phyloP scores from a whole-genome alignment of 2,888 invertebrate species.

The Oxycera nigricornis region DNA sequence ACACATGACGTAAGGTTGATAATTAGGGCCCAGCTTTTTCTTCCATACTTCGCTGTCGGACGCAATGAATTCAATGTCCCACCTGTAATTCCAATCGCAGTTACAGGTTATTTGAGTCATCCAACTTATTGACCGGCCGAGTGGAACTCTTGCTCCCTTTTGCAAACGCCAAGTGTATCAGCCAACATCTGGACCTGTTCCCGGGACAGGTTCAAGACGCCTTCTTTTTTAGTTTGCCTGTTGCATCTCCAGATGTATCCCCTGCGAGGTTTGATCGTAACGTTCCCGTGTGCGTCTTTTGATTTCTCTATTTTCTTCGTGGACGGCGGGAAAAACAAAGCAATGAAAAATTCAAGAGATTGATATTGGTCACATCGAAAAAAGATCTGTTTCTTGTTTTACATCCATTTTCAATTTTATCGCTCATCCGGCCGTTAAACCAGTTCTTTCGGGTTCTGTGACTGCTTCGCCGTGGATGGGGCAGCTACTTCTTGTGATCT shows the following conservation, averaged over 20 bases:
- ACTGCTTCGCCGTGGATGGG: conserved; percentile 6
- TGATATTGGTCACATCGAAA: conserved; percentile 18
- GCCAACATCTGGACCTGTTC: conserved; percentile 20
- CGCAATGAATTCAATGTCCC: background rate
- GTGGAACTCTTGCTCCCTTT: conserved; percentile 6
- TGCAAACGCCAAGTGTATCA: background rate
- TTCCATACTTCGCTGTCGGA: background rate
- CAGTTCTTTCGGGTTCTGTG: conserved; percentile 20
- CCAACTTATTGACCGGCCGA: background rate
- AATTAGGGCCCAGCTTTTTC: conserved; percentile 14
- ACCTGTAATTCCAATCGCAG: background rate
- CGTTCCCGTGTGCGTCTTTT: background rate
- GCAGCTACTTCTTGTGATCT: conserved; percentile 11
- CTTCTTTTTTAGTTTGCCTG: background rate
- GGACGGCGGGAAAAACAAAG: background rate
- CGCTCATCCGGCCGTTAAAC: conserved; percentile 37
- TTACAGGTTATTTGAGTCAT: conserved; percentile 3
- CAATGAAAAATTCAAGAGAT: background rate
- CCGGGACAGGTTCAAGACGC: conserved; percentile 15
- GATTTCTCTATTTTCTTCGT: background rate
- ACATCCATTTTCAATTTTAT: conserved; percentile 36
- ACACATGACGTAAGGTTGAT: background rate
- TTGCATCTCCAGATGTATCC: conserved; percentile 2
- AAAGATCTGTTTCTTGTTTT: conserved; percentile 19
- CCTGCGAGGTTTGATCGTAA: background rate